phyloP scores from a whole-genome alignment of 2,797 vertebrate genomes.

The Gambelia wislizenii region DNA sequence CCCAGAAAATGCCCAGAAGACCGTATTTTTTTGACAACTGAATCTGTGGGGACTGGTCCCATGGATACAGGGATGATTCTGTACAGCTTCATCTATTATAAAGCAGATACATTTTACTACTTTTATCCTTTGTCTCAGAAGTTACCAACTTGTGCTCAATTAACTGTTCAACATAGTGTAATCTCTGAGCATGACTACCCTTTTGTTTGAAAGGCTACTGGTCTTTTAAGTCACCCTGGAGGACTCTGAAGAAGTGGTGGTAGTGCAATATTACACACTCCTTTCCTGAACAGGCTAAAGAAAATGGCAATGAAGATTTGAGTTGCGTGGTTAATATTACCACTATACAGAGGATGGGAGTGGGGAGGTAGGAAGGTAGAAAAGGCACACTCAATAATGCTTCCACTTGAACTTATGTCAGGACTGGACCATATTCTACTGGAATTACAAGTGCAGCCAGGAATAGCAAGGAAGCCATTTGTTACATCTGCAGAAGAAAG shows the following conservation, averaged over 20 bases:
- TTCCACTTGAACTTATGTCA: neutral
- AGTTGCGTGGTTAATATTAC: neutral
- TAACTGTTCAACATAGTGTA: neutral
- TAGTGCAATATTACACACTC: neutral
- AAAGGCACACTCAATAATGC: neutral
- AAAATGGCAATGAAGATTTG: neutral
- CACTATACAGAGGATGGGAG: neutral
- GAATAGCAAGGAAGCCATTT: neutral
- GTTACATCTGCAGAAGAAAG: neutral
- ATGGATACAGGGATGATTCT: too few species aligned
- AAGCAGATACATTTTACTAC: neutral
- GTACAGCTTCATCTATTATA: neutral
- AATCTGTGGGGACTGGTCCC: too few species aligned
- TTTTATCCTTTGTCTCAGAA: neutral
- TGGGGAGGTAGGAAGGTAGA: neutral
- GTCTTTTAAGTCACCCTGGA: neutral
- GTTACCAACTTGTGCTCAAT: neutral
- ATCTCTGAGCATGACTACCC: neutral
- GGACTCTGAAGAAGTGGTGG: neutral
- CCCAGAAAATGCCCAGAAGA: too few species aligned
- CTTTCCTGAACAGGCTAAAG: neutral
- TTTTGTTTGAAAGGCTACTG: neutral
- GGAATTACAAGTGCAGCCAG: neutral
- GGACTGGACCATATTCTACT: neutral
- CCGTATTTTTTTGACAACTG: too few species aligned